phyloP scores from a whole-genome alignment of 2,113 vertebrate genomes.

The Proterorhinus semilunaris region DNA sequence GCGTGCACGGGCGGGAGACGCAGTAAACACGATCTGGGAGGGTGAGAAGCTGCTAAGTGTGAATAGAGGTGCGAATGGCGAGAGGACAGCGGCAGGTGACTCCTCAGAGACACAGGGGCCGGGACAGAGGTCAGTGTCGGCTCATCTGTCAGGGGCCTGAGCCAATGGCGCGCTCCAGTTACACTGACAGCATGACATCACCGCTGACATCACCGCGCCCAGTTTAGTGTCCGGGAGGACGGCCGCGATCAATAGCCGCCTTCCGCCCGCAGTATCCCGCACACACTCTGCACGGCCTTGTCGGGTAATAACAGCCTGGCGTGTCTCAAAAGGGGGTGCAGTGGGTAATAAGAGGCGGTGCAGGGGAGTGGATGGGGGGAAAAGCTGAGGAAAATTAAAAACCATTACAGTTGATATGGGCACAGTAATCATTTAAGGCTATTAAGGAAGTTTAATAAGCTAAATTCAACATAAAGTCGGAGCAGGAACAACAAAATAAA shows the following conservation, averaged over 20 bases:
- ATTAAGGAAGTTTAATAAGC: slow-evolving; percentile 42
- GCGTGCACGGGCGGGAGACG: slow-evolving; percentile 27
- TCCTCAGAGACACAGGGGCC: slow-evolving; percentile 27
- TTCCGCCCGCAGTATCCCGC: slow-evolving; percentile 43
- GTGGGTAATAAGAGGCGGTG: slow-evolving; percentile 52
- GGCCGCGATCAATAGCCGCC: slow-evolving; percentile 58
- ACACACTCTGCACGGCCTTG: slow-evolving; percentile 15
- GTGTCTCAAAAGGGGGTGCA: slow-evolving; percentile 33
- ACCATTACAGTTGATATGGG: slow-evolving; percentile 40
- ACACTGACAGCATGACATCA: slow-evolving; percentile 72
- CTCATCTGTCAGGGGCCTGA: slow-evolving; percentile 64
- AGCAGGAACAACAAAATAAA: slow-evolving; percentile 13
- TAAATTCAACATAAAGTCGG: slow-evolving; percentile 35
- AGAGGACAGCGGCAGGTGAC: slow-evolving; percentile 31
- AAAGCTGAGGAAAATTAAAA: slow-evolving; percentile 59
- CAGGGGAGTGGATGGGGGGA: slow-evolving; percentile 39
- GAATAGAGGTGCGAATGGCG: slow-evolving; percentile 10
- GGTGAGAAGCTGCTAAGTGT: slow-evolving; percentile 22
- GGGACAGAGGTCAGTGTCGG: slow-evolving; percentile 61
- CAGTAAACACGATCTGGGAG: slow-evolving; percentile 26
- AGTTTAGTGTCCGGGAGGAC: slow-evolving; percentile 61
- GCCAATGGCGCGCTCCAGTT: slow-evolving; percentile 72
- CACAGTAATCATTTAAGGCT: slow-evolving; percentile 39
- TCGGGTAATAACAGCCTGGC: slow-evolving; percentile 41
- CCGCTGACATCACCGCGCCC: slow-evolving; percentile 68